phyloP scores from a whole-genome alignment of 2,113 vertebrate genomes.

The Corythoichthys haematopterus region DNA sequence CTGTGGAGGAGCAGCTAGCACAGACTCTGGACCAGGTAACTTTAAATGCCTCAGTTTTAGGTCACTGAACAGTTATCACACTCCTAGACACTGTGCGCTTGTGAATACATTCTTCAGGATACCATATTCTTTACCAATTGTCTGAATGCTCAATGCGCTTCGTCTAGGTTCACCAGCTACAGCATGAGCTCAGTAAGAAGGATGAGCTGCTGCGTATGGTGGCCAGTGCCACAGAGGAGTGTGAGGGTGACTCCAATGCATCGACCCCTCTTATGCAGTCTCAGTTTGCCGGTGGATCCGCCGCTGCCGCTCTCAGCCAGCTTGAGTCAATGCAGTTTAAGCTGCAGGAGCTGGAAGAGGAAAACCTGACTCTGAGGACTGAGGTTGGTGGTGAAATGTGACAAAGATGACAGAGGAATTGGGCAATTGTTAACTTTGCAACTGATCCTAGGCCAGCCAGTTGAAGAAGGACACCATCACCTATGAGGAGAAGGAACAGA shows the following conservation, averaged over 20 bases:
- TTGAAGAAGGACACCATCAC: slow-evolving; percentile 90
- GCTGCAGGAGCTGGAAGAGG: slow-evolving; percentile 91
- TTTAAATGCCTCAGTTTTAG: background rate
- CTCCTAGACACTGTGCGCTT: background rate
- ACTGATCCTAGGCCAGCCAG: slow-evolving; percentile 77
- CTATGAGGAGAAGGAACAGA: slow-evolving; percentile 95
- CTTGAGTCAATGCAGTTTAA: slow-evolving; percentile 87
- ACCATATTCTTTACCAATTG: background rate
- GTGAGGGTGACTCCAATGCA: slow-evolving; percentile 86
- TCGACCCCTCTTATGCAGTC: slow-evolving; percentile 81
- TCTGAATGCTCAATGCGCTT: background rate
- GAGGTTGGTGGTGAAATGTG: slow-evolving; percentile 71
- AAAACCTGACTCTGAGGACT: slow-evolving; percentile 84
- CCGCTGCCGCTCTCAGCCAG: slow-evolving; percentile 75
- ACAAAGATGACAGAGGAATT: background rate
- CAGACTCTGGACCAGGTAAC: slow-evolving; percentile 87
- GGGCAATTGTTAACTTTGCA: background rate
- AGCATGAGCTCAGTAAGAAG: slow-evolving; percentile 92
- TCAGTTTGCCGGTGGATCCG: slow-evolving; percentile 38
- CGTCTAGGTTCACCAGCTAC: slow-evolving; percentile 88
- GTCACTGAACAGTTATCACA: background rate
- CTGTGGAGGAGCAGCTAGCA: slow-evolving; percentile 87
- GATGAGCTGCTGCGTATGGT: slow-evolving; percentile 91
- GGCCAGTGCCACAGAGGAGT: slow-evolving; percentile 90
- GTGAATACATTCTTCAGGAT: background rate